Percentiles rank a stretch among this genome's conserved stretches.
These are phyloP conservation scores for Gerris buenoi DNA, from an alignment of 1,140 invertebrate genomes.

Conservation along the genomic window DNA sequence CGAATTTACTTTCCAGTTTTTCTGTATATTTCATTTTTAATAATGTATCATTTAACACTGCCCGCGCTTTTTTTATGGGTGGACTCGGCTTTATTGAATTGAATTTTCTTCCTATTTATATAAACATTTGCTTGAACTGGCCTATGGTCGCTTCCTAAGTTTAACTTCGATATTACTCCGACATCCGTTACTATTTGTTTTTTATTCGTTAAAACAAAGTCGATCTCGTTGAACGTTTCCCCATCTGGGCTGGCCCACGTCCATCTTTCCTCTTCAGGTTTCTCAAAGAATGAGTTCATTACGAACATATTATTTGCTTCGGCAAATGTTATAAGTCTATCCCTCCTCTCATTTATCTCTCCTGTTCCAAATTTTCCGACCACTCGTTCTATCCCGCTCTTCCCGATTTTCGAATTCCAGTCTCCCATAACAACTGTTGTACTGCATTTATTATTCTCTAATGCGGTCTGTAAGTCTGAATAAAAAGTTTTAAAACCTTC, in stretches of 20 bases:
- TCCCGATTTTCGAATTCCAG: not conserved
- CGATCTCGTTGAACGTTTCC: slow-evolving; percentile 3
- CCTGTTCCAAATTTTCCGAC: slow-evolving; percentile 1
- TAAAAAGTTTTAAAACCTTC: not conserved
- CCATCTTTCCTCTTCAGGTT: slow-evolving; percentile 1
- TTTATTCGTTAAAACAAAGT: not conserved
- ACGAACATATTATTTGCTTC: slow-evolving; percentile 1
- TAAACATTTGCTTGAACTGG: not conserved
- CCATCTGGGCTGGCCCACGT: slow-evolving; percentile 5
- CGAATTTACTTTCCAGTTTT: not conserved
- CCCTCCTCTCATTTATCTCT: not conserved
- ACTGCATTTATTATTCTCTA: slow-evolving; percentile 1
- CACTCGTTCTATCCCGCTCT: slow-evolving; percentile 1
- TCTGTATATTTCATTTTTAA: not conserved
- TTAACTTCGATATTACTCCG: not conserved
- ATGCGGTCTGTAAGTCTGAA: slow-evolving; percentile 1
- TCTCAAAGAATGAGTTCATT: slow-evolving; percentile 5
- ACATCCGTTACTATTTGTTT: slow-evolving; percentile 3
- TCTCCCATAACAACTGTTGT: slow-evolving; percentile 1
- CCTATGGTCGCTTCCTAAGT: slow-evolving; percentile 6
- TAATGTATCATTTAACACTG: not conserved
- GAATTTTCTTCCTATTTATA: not conserved
- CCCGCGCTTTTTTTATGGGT: not conserved
- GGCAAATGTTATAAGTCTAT: not conserved
- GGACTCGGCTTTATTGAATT: not conserved